Evolutionary conservation across 1,140 invertebrate genomes (phyloP).

Genomic region (Cardiocondyla obscurior): DNA sequence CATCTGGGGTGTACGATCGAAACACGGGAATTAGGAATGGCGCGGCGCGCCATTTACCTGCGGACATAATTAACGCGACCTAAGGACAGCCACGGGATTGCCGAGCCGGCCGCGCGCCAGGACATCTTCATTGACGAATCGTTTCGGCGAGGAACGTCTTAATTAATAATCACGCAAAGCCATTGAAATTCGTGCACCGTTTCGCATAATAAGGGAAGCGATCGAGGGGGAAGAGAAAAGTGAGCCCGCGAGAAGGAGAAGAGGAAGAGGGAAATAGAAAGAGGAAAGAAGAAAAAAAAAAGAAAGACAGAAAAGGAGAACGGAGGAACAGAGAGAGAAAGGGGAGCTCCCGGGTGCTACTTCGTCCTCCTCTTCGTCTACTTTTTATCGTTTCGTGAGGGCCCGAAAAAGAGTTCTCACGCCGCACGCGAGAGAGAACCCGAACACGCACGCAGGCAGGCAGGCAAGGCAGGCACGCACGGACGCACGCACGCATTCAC

Average conservation of each 20-base stretch:
- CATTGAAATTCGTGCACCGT: constrained; percentile 68
- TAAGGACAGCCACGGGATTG: constrained; percentile 1
- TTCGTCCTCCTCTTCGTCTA: constrained; percentile 60
- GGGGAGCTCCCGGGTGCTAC: constrained; percentile 44
- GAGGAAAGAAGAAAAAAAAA: background rate
- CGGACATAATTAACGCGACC: constrained; percentile 60
- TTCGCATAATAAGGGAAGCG: constrained; percentile 68
- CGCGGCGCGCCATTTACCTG: constrained; percentile 43
- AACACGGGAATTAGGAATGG: constrained; percentile 34
- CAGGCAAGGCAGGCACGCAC: constrained; percentile 38
- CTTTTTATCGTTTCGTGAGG: constrained; percentile 69
- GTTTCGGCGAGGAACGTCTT: constrained; percentile 60
- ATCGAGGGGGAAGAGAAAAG: constrained; percentile 31
- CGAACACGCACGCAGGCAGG: constrained; percentile 61
- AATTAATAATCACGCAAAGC: constrained; percentile 71
- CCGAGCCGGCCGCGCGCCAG: background rate
- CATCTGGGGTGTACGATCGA: constrained; percentile 5
- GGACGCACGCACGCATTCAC: constrained; percentile 59
- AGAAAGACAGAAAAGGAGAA: background rate
- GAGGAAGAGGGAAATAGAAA: background rate
- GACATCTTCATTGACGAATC: constrained; percentile 56
- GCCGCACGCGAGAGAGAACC: constrained; percentile 67
- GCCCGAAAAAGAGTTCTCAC: constrained; percentile 70
- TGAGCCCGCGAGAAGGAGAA: background rate
- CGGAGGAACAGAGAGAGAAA: constrained; percentile 41